phyloP scores from a whole-genome alignment of 2,888 invertebrate genomes.

The Troides oblongomaculatus region DNA sequence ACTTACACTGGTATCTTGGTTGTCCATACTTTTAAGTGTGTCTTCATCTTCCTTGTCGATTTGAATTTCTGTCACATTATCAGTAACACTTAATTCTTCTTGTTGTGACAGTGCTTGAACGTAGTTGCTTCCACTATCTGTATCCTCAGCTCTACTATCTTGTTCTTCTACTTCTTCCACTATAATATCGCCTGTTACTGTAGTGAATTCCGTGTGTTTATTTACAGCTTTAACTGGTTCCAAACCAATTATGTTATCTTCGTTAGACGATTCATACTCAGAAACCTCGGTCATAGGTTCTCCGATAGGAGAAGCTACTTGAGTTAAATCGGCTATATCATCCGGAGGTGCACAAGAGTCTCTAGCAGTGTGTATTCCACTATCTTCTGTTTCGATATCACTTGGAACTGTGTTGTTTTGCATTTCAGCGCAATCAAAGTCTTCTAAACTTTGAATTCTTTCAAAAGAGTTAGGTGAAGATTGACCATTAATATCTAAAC shows the following conservation, averaged over 20 bases:
- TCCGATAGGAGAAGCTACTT: slow-evolving; percentile 71
- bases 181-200: slow-evolving; percentile 59
- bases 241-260: slow-evolving; percentile 54
- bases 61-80: slow-evolving; percentile 72
- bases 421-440: slow-evolving; percentile 82
- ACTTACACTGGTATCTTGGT: slow-evolving; percentile 80
- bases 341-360: slow-evolving; percentile 89
- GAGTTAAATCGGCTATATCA: slow-evolving; percentile 82
- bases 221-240: slow-evolving; percentile 58
- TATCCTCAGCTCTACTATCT: slow-evolving; percentile 60
- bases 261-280: slow-evolving; percentile 73
- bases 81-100: slow-evolving; percentile 69
- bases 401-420: slow-evolving; percentile 78
- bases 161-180: slow-evolving; percentile 72
- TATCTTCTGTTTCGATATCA: slow-evolving; percentile 87
- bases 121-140: slow-evolving; percentile 70
- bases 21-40: slow-evolving; percentile 75
- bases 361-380: slow-evolving; percentile 88
- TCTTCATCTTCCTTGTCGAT: slow-evolving; percentile 78
- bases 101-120: slow-evolving; percentile 69
- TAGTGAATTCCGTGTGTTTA: slow-evolving; percentile 46
- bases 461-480: slow-evolving; percentile 79
- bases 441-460: slow-evolving; percentile 83
- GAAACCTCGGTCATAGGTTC: slow-evolving; percentile 68
- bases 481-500: slow-evolving; percentile 81